Conservation (phyloP, 1,140 invertebrate species). For the Sitophilus oryzae region DNA sequence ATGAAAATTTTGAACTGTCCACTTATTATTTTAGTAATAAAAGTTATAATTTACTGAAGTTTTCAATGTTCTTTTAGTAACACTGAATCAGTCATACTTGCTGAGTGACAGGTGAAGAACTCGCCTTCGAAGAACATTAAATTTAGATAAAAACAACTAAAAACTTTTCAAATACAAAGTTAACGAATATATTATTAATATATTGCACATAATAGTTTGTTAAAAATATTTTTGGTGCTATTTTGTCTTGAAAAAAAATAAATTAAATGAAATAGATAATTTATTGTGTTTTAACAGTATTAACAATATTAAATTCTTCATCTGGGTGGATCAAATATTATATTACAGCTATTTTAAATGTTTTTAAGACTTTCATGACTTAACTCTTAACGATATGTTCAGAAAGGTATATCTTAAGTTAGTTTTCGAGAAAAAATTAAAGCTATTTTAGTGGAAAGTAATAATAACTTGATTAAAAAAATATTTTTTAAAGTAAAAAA, state of each 20-base stretch:
- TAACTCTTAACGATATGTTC: constrained; percentile 23
- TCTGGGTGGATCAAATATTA: constrained; percentile 24
- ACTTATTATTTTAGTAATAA: too few relatives aligned
- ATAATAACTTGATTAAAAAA: too few relatives aligned
- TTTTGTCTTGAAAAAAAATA: constrained; percentile 19
- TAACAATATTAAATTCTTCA: constrained; percentile 15
- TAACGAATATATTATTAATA: constrained; percentile 28
- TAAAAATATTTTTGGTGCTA: constrained; percentile 18
- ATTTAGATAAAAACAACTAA: not conserved
- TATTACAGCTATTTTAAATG: not conserved
- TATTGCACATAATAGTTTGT: constrained; percentile 35
- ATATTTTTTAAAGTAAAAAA: too few relatives aligned
- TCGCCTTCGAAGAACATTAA: not conserved
- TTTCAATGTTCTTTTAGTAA: too few relatives aligned
- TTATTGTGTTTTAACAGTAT: not conserved
- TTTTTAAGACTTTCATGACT: not conserved
- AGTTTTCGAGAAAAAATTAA: constrained; percentile 23
- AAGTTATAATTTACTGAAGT: too few relatives aligned
- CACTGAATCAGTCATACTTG: too few relatives aligned
- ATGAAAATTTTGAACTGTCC: too few relatives aligned
- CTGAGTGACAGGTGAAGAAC: too few relatives aligned
- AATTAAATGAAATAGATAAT: constrained; percentile 9
- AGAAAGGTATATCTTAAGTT: constrained; percentile 16
- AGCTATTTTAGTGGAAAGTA: too few relatives aligned
- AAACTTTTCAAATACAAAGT: not conserved